These are phyloP conservation scores for Panagrolaimus sp. DNA, from an alignment of 1,140 invertebrate genomes.

Conservation along the genomic window DNA sequence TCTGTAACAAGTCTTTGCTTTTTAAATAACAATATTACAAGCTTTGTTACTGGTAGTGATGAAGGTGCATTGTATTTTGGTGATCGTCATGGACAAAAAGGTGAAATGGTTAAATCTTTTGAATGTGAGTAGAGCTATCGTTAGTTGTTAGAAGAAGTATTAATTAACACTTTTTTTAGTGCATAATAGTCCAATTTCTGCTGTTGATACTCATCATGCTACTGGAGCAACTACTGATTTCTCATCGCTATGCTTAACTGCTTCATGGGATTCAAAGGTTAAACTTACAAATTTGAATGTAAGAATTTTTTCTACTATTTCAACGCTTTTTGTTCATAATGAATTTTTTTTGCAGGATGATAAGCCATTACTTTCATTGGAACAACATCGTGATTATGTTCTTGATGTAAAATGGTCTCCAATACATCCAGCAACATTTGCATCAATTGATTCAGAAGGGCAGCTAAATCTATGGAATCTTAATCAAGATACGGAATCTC, in stretches of 20 bases:
- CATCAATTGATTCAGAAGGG: constrained; percentile 70
- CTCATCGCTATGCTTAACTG: constrained; percentile 7
- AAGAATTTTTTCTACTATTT: not conserved
- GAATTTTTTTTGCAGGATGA: constrained; percentile 4
- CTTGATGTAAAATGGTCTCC: constrained; percentile 97
- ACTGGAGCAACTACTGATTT: not conserved
- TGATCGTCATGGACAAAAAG: constrained; percentile 72
- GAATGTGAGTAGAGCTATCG: constrained; percentile 71
- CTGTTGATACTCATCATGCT: constrained; percentile 33
- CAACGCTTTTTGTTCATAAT: not conserved
- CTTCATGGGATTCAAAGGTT: not conserved
- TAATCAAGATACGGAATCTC: constrained; percentile 36
- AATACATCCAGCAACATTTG: constrained; percentile 90
- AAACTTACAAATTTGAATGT: not conserved
- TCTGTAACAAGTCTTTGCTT: constrained; percentile 59
- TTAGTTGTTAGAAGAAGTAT: constrained; percentile 75
- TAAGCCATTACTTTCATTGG: constrained; percentile 24
- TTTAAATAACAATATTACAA: constrained; percentile 88
- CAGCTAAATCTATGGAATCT: constrained; percentile 45
- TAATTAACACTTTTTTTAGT: constrained; percentile 74
- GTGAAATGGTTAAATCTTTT: constrained; percentile 66
- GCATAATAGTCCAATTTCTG: constrained; percentile 71
- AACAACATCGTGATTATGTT: constrained; percentile 81
- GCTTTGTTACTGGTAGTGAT: constrained; percentile 91
- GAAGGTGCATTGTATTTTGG: constrained; percentile 88